phyloP scores from a whole-genome alignment of 2,888 invertebrate genomes.

The Desoria tigrina region DNA sequence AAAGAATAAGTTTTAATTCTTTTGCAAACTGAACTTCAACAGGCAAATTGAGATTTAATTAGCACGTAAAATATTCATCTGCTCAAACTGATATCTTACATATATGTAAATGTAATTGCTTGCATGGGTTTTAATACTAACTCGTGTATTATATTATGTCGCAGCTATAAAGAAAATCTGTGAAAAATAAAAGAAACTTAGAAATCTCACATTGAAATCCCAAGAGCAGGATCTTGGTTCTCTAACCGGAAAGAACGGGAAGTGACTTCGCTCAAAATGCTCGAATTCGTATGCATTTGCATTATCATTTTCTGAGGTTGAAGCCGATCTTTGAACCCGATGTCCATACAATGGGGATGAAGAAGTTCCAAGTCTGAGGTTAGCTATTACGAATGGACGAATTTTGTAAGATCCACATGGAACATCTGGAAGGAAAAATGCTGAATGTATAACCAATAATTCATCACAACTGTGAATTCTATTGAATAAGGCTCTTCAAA shows the following conservation, averaged over 20 bases:
- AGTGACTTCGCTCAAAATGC: constrained; percentile 4
- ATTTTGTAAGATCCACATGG: constrained; percentile 51
- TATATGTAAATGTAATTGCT: too few species aligned
- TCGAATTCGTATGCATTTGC: not conserved
- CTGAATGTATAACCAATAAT: not conserved
- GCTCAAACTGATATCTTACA: too few species aligned
- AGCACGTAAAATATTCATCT: too few species aligned
- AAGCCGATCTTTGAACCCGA: not conserved
- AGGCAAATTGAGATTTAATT: too few species aligned
- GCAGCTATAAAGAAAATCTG: not conserved
- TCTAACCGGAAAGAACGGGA: constrained; percentile 18
- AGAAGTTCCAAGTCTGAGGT: constrained; percentile 34
- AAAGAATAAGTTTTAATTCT: too few species aligned
- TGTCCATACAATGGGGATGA: constrained; percentile 4
- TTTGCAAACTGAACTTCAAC: too few species aligned
- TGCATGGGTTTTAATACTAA: not conserved
- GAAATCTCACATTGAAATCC: constrained; percentile 43
- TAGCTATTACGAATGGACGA: constrained; percentile 48
- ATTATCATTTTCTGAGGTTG: not conserved
- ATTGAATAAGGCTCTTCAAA: constrained; percentile 7
- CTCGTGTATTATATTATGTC: not conserved
- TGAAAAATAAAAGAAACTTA: too few species aligned
- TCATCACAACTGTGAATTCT: not conserved
- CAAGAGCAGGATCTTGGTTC: constrained; percentile 40
- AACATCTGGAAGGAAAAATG: constrained; percentile 43